phyloP scores from a whole-genome alignment of 37 sponge, comb jelly and placozoan genomes.

The Dysidea cf. avara region DNA sequence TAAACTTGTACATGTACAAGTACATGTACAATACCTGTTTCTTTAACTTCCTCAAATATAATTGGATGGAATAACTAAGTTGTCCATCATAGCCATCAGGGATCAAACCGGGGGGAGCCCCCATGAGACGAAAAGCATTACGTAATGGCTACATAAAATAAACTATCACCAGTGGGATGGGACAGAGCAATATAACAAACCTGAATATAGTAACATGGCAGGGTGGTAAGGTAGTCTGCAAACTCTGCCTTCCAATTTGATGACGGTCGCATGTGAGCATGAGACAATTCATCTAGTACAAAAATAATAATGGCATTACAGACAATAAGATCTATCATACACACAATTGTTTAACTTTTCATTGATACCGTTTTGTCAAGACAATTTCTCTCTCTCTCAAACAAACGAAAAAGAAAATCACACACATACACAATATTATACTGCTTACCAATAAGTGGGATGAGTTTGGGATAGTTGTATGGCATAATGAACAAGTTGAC shows the following conservation, averaged over 20 bases:
- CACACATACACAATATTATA: conserved; percentile 4
- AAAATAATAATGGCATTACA: neutral
- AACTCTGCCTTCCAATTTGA: conserved; percentile 82
- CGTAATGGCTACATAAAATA: conserved; percentile 64
- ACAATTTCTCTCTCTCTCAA: no score
- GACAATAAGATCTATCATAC: no score
- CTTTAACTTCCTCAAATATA: conserved; percentile 74
- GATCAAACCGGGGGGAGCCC: conserved; percentile 63
- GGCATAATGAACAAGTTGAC: conserved; percentile 94
- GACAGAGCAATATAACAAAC: conserved; percentile 28
- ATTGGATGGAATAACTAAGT: conserved; percentile 65
- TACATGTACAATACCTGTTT: conserved; percentile 79
- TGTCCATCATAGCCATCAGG: conserved; percentile 79
- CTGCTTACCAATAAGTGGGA: conserved; percentile 88
- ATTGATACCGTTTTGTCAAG: no score
- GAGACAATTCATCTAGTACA: conserved; percentile 60
- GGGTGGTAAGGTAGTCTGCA: conserved; percentile 63
- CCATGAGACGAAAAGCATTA: conserved; percentile 81
- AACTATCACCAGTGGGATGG: neutral
- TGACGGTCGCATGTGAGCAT: conserved; percentile 48
- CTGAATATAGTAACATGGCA: conserved; percentile 85
- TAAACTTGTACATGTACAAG: neutral
- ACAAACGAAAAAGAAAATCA: neutral
- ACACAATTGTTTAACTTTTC: no score
- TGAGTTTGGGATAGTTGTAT: conserved; percentile 85